Evolutionary conservation across 2,797 vertebrate genomes (phyloP), one percentile per base, ranked within the genome.

Genomic region (Coilia nasus): DNA sequence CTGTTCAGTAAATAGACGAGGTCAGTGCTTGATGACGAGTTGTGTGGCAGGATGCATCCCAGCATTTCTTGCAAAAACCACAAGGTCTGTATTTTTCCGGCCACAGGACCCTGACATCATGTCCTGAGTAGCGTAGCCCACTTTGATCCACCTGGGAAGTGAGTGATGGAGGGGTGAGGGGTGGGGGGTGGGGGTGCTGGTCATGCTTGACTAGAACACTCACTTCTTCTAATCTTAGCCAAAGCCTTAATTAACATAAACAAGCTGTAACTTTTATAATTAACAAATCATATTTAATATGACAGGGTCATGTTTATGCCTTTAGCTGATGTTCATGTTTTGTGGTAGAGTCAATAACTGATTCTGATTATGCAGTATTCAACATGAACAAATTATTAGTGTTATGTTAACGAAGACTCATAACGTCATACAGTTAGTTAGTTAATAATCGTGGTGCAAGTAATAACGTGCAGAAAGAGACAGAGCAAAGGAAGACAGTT

Each of bases 61-160:
- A 75, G 67, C 67, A 75, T 35, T 35, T 75, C n/a, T 75, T 75
- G 6, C 28, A 21, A 15, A 75, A 75, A 75, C 67, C 67, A 15
- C 31, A 35, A 75, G 31, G 67, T 75, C 31, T 19, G 67, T 75
- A 41, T 41, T 75, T 75, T 75, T 75, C 67, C 67, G 28, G 28
- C 67, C 67, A 75, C 67, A 75, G 67, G 67, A 14, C 67, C 67
- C 67, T 75, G 67, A 75, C 67, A 35, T 75, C 67, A 75, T 15
- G 31, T 75, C 67, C 67, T 75, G 67, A 35, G 28, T 75, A 17
- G 31, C 14, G 14, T 75, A 15, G 28, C 28, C 14, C 67, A 75
- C 31, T 35, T 75, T 35, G 67, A 75, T 75, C 31, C 17, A 75
- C 28, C 67, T 75, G 67, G 31, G 67, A 35, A 19, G 28, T 17